Base-by-base conservation (phyloP, 2,888 invertebrate species). In the Agrotis ipsilon region DNA sequence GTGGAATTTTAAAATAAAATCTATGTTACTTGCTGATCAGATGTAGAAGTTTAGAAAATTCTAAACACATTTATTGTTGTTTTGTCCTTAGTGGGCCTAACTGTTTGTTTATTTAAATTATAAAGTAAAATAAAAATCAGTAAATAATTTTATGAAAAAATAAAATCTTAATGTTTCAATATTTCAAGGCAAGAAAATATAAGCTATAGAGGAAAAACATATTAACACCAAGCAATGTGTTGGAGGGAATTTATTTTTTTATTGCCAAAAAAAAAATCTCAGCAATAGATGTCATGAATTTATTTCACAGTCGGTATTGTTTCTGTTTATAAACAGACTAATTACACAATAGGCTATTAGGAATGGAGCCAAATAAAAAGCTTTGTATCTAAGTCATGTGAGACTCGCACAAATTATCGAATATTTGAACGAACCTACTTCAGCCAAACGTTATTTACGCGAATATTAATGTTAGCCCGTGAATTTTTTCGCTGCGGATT, bases 281-380 rank as follows among this genome's bases (percentile, higher is more conserved):
- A 48, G 45, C 43, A n/a, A n/a, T n/a, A n/a, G n/a, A n/a, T 62
- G 18, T 57, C 51, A 49, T 63, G 54, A 58, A 54, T 74, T 63
- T 76, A 61, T 68, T 71, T 71, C 62, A 61, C 68, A 66, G 39
- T 52, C 49, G 52, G 54, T 59, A 61, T 58, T 74, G 48, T 76
- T 58, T 62, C 51, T 78, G 72, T 83, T 77, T 77, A 67, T 73
- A 79, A 74, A 82, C 77, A 75, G 72, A 70, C 58, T 58, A 39
- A 79, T 81, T 84, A 84, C 77, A 83, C 81, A 84, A 81, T 81
- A 74, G 48, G 75, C 75, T 65, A 84, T 84, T 84, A 82, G 84
- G 84, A 84, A 59, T 58, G n/a, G 69, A 83, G 84, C 84, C 84
- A 84, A 83, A 72, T 45, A 66, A 71, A 72, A 62, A 74, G 43